phyloP scores from a whole-genome alignment of 2,888 invertebrate species.

The Xylota sylvarum region DNA sequence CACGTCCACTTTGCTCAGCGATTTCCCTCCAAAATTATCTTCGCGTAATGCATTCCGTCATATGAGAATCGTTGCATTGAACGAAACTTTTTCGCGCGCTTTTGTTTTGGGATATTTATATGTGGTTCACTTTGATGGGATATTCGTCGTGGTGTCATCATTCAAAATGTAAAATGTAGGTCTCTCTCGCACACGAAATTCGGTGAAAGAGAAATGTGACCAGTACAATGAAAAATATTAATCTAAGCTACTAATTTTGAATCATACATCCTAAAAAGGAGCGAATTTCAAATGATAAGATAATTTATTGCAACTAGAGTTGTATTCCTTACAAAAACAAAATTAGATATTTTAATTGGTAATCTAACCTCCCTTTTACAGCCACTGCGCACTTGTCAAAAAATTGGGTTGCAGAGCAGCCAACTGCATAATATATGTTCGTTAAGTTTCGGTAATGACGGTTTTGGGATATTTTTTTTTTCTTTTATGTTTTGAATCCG shows the following conservation, averaged over 20 bases:
- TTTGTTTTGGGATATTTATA: constrained; percentile 77
- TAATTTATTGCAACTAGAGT: not conserved
- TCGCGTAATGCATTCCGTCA: constrained; percentile 66
- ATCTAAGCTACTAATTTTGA: not conserved
- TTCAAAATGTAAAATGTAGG: constrained; percentile 16
- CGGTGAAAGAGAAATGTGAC: not conserved
- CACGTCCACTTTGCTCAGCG: constrained; percentile 79
- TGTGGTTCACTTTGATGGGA: constrained; percentile 43
- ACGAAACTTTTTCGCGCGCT: constrained; percentile 80
- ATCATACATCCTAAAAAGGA: not conserved
- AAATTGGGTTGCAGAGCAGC: not conserved
- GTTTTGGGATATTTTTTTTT: not conserved
- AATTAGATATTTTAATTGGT: not conserved
- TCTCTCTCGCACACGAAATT: constrained; percentile 38
- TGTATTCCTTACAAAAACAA: too few relatives aligned
- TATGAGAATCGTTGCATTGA: constrained; percentile 67
- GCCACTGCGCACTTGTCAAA: constrained; percentile 28
- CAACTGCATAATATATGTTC: not conserved
- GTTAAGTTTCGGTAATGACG: not conserved
- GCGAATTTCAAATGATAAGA: not conserved
- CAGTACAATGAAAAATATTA: not conserved
- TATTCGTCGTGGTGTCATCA: constrained; percentile 63
- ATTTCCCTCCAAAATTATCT: constrained; percentile 83
- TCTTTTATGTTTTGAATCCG: not conserved
- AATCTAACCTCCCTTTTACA: not conserved